Conservation (phyloP, 2,113 vertebrate genomes). For the Arothron firmamentum region DNA sequence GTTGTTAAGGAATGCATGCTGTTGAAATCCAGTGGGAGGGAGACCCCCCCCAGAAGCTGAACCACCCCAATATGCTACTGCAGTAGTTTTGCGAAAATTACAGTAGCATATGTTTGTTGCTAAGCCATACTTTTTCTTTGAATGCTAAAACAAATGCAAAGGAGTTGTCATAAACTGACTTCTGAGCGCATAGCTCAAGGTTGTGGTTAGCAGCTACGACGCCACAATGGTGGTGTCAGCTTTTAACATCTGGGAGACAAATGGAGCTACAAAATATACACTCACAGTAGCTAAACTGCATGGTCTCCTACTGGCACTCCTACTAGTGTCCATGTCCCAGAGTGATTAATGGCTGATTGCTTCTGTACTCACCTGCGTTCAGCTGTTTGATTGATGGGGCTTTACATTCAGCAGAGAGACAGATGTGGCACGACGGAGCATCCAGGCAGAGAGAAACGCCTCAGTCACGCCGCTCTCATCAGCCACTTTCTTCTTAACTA, state of each 20-base stretch:
- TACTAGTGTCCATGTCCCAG: slow-evolving; percentile 29
- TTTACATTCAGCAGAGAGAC: slow-evolving; percentile 50
- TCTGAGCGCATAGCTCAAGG: background rate
- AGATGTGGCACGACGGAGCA: slow-evolving; percentile 48
- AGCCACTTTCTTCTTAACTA: slow-evolving; percentile 13
- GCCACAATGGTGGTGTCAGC: background rate
- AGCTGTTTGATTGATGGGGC: slow-evolving; percentile 57
- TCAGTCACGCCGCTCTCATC: slow-evolving; percentile 18
- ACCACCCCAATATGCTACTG: background rate
- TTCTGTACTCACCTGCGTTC: slow-evolving; percentile 46
- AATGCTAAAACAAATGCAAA: no score
- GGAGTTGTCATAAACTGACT: no score
- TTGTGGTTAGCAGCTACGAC: background rate
- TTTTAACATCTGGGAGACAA: no score
- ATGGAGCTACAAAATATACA: background rate
- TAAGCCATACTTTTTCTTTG: no score
- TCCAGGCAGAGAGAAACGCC: slow-evolving; percentile 25
- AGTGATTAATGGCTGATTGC: slow-evolving; percentile 64
- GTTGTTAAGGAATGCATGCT: slow-evolving; percentile 37
- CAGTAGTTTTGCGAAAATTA: background rate
- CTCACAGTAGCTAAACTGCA: slow-evolving; percentile 22
- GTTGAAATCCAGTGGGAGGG: slow-evolving; percentile 19
- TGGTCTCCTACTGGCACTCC: background rate
- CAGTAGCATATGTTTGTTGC: no score
- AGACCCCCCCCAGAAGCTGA: slow-evolving; percentile 4